Conservation (phyloP, 92 coral and sea anemone genomes). For the Paragorgia papillata region DNA sequence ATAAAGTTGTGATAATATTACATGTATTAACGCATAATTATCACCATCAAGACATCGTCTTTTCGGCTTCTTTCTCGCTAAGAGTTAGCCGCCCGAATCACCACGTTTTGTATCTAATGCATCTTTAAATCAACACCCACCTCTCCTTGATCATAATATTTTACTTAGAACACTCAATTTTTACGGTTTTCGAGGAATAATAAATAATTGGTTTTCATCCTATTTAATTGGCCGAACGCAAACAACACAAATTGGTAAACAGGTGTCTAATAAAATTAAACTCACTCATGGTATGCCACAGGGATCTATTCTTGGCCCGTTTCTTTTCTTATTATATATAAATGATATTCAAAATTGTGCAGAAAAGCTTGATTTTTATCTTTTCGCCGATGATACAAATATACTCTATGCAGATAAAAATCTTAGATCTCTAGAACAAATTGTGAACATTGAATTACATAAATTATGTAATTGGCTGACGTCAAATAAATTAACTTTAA, state of each 20-base stretch:
- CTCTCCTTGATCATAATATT: neutral
- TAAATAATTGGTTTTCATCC: neutral
- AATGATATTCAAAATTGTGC: neutral
- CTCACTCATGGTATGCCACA: neutral
- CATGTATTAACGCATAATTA: too few relatives aligned
- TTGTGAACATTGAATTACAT: neutral
- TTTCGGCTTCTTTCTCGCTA: too few relatives aligned
- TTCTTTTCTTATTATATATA: conserved; percentile 2
- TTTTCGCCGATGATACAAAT: conserved; percentile 19
- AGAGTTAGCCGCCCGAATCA: too few relatives aligned
- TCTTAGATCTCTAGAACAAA: neutral
- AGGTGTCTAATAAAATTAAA: neutral
- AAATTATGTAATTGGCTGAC: neutral
- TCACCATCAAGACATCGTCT: too few relatives aligned
- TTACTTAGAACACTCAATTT: neutral
- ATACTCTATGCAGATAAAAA: neutral
- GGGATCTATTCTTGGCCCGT: neutral
- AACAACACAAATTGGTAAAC: neutral
- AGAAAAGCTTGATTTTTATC: neutral
- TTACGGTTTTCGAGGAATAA: neutral
- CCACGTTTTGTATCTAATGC: too few relatives aligned
- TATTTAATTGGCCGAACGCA: neutral
- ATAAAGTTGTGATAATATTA: too few relatives aligned
- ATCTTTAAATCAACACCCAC: too few relatives aligned
- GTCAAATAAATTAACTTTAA: too few relatives aligned